Evolutionary conservation across 2,797 vertebrate genomes (phyloP).

Genomic region (Pseudocheirus occidentalis): DNA sequence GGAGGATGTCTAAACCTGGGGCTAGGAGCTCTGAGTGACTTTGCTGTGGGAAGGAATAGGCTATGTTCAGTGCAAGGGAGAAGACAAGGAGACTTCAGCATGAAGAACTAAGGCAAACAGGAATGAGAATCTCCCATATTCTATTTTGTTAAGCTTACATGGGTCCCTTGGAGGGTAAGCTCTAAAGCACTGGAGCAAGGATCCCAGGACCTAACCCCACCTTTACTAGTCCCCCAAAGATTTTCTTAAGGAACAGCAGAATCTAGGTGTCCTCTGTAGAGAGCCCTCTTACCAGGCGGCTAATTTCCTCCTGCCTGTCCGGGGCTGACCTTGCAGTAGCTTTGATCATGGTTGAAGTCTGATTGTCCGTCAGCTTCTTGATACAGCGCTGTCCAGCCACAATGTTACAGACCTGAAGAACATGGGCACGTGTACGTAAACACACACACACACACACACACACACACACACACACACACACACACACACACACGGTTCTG

Average conservation of each 20-base stretch:
- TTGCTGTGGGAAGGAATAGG: not conserved
- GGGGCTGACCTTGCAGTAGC: slow-evolving; percentile 98
- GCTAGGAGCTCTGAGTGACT: not conserved
- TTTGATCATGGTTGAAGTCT: slow-evolving; percentile 99
- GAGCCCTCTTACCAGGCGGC: slow-evolving; percentile 91
- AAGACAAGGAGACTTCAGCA: not conserved
- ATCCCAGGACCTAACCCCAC: rapidly evolving
- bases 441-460: not conserved
- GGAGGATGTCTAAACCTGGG: not conserved
- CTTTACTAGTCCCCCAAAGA: rapidly evolving
- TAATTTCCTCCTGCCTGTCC: slow-evolving; percentile 98
- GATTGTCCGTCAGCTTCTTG: slow-evolving; percentile 99
- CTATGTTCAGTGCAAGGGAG: not conserved
- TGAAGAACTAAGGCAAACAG: not conserved
- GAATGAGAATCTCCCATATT: not conserved
- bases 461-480: not conserved
- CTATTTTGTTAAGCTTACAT: not conserved
- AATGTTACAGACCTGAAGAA: slow-evolving; percentile 96
- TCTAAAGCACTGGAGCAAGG: not conserved
- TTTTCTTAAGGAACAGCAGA: slow-evolving; percentile 11
- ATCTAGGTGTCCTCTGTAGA: slow-evolving; percentile 31
- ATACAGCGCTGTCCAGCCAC: slow-evolving; percentile 98
- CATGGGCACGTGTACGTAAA: not conserved
- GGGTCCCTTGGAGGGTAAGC: not conserved
- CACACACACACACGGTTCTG: not conserved